Conservation (phyloP, 2,113 vertebrate genomes). For the Gulo gulo region DNA sequence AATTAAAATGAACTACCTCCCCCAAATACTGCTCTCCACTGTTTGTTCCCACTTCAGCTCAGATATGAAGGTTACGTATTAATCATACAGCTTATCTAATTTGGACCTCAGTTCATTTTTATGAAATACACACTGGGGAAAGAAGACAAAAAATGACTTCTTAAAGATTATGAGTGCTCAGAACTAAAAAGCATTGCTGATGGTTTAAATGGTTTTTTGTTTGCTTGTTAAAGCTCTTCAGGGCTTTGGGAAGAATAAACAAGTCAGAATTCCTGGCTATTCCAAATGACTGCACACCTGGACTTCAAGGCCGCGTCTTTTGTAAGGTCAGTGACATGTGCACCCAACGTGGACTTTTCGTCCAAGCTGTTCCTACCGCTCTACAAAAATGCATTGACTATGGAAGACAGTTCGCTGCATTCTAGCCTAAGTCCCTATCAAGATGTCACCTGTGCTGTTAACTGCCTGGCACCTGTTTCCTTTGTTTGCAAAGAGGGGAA, state of each 20-base stretch:
- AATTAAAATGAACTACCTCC: neutral
- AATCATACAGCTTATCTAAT: neutral
- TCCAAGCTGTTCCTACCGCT: neutral
- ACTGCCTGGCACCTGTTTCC: neutral
- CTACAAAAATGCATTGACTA: neutral
- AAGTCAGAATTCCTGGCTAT: neutral
- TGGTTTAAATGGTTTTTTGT: neutral
- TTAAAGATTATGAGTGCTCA: neutral
- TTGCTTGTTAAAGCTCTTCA: neutral
- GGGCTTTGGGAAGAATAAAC: neutral
- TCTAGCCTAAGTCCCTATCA: neutral
- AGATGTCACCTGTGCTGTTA: neutral
- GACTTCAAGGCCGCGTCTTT: neutral
- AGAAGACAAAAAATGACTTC: neutral
- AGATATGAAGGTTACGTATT: neutral
- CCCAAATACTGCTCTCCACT: neutral
- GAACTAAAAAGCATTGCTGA: constrained; percentile 4
- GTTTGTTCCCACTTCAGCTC: neutral
- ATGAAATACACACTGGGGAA: neutral
- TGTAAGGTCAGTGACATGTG: neutral
- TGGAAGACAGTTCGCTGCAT: neutral
- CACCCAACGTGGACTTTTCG: neutral
- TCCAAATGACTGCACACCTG: neutral
- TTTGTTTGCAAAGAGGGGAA: neutral
- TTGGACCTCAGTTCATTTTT: neutral